These are phyloP conservation scores for Mixornis gularis DNA, from an alignment of 2,113 vertebrate genomes.

Conservation along the genomic window DNA sequence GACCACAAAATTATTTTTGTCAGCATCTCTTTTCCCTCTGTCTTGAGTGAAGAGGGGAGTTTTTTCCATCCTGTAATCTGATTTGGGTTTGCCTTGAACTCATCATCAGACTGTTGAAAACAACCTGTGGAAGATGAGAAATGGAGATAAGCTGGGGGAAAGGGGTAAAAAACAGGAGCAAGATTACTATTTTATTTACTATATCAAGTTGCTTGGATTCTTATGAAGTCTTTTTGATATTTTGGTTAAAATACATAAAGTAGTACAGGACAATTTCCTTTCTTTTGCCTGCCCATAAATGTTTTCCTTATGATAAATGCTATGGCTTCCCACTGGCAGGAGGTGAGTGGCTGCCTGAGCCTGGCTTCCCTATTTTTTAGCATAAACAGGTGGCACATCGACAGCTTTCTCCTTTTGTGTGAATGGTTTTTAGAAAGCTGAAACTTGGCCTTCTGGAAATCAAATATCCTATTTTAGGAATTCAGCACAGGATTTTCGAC, in stretches of 20 bases:
- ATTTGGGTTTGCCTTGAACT: not conserved
- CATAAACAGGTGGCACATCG: not conserved
- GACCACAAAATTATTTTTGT: not conserved
- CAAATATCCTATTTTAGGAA: not conserved
- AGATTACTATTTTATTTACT: not conserved
- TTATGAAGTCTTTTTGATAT: not conserved
- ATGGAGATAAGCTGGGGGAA: not conserved
- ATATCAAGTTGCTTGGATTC: not conserved
- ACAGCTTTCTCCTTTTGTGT: not conserved
- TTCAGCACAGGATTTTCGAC: not conserved
- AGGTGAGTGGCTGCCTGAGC: not conserved
- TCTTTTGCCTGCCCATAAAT: not conserved
- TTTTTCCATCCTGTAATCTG: not conserved
- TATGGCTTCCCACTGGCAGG: not conserved
- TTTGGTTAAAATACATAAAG: not conserved
- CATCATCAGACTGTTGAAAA: not conserved
- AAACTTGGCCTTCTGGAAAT: not conserved
- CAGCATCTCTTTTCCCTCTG: not conserved
- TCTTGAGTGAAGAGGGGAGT: not conserved
- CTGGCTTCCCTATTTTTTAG: not conserved
- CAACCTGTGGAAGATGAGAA: not conserved
- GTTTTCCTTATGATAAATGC: not conserved
- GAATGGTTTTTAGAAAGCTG: not conserved
- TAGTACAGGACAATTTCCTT: not conserved
- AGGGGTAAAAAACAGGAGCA: not conserved